Percentiles rank a stretch among this genome's conserved stretches.
Evolutionary conservation across 2,797 vertebrate species (phyloP).

Genomic region (Cygnus olor): DNA sequence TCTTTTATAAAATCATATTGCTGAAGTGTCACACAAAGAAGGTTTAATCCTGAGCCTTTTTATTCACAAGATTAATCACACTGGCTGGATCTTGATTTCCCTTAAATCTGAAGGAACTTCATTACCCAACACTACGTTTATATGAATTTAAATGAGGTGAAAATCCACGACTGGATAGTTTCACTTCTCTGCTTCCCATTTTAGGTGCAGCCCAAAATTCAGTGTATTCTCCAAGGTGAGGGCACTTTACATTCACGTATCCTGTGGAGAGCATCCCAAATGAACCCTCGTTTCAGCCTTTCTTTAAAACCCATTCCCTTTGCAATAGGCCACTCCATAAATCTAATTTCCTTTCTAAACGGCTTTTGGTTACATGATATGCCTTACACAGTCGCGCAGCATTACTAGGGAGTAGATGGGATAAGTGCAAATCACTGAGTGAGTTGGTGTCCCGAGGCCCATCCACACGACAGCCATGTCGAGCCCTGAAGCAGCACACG

Average conservation of each 20-base stretch:
- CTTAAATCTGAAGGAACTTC: slow-evolving; percentile 40
- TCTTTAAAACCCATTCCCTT: not conserved
- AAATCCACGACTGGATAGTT: not conserved
- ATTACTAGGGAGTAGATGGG: not conserved
- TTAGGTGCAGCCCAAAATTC: not conserved
- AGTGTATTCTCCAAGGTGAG: not conserved
- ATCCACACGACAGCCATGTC: not conserved
- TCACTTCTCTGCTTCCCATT: not conserved
- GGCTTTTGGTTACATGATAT: fast-evolving
- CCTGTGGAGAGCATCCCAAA: not conserved
- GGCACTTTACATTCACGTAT: not conserved
- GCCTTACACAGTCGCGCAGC: fast-evolving
- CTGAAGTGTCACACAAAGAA: slow-evolving; percentile 41
- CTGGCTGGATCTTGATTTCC: slow-evolving; percentile 37
- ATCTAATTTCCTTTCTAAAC: not conserved
- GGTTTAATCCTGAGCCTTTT: slow-evolving; percentile 50
- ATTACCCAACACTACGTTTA: not conserved
- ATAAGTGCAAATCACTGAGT: fast-evolving
- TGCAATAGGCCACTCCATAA: not conserved
- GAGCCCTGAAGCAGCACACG: not conserved
- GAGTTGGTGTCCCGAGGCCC: not conserved
- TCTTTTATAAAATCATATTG: slow-evolving; percentile 50
- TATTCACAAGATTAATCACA: slow-evolving; percentile 53
- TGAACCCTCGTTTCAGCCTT: not conserved
- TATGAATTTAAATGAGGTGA: slow-evolving; percentile 36